A percentile compares a stretch with the other conserved stretches of the same genome.
These are phyloP conservation scores for Zosterops hypoxanthus DNA, from an alignment of 2,113 vertebrate species.

Conservation along the genomic window DNA sequence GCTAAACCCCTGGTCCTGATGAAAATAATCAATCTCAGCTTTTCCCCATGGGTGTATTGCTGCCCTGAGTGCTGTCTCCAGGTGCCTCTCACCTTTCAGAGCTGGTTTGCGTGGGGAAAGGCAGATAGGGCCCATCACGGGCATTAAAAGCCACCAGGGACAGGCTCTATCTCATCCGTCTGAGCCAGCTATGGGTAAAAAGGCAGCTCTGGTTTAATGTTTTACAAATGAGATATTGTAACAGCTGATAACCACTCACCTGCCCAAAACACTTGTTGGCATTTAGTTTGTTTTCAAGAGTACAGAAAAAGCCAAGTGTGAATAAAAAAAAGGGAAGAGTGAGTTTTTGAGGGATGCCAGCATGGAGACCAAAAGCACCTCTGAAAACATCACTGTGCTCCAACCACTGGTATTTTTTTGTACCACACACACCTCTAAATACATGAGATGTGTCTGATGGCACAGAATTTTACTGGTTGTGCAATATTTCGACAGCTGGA, in stretches of 20 bases:
- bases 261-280: neutral
- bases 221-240: neutral
- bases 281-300: neutral
- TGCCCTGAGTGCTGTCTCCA: neutral
- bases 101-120: neutral
- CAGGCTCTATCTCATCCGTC: neutral
- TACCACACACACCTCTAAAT: neutral
- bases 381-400: neutral
- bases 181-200: neutral
- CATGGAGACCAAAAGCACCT: neutral
- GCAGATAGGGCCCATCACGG: neutral
- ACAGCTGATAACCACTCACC: neutral
- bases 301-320: neutral
- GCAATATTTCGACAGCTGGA: neutral
- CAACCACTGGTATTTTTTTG: neutral
- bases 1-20: neutral
- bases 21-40: constrained; percentile 15
- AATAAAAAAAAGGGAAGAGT: neutral
- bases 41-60: neutral
- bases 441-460: neutral
- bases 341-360: neutral
- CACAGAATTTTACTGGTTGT: neutral
- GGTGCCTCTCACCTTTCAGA: constrained; percentile 5
- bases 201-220: neutral
- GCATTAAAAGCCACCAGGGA: neutral